phyloP scores from a whole-genome alignment of 2,797 vertebrate genomes.

The Alca torda region DNA sequence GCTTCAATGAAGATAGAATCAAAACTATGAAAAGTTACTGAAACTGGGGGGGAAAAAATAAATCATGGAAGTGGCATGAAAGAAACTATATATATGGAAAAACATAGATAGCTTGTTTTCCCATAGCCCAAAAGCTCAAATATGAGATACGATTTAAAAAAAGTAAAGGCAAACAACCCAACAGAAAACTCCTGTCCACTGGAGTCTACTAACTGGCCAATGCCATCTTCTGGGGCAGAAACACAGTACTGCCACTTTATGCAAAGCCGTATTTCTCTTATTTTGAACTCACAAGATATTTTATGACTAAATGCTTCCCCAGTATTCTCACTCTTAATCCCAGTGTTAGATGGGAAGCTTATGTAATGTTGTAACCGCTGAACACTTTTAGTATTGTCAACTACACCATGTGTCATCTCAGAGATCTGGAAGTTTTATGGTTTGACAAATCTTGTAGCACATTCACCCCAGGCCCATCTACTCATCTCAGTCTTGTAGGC shows the following conservation, averaged over 20 bases:
- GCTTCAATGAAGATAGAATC: not conserved
- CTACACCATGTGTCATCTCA: slow-evolving; percentile 58
- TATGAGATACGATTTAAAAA: not conserved
- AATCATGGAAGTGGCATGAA: not conserved
- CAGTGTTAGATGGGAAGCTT: slow-evolving; percentile 30
- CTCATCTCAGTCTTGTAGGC: slow-evolving; percentile 55
- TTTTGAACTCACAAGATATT: slow-evolving; percentile 46
- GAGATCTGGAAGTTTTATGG: slow-evolving; percentile 55
- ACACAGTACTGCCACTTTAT: not conserved
- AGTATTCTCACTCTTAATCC: slow-evolving; percentile 22
- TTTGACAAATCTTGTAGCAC: slow-evolving; percentile 66
- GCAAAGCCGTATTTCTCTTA: not conserved
- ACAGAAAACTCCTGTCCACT: not conserved
- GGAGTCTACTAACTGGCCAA: not conserved
- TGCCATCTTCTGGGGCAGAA: not conserved
- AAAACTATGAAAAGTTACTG: not conserved
- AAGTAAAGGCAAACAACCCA: not conserved
- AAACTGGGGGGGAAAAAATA: not conserved
- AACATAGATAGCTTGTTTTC: not conserved
- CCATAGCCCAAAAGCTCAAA: not conserved
- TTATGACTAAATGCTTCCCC: slow-evolving; percentile 26
- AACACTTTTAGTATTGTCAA: slow-evolving; percentile 65
- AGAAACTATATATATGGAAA: not conserved
- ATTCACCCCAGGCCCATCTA: slow-evolving; percentile 66
- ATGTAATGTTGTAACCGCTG: slow-evolving; percentile 4